These are phyloP conservation scores for Mellilla xanthometata DNA, from an alignment of 2,888 invertebrate species.

Conservation along the genomic window DNA sequence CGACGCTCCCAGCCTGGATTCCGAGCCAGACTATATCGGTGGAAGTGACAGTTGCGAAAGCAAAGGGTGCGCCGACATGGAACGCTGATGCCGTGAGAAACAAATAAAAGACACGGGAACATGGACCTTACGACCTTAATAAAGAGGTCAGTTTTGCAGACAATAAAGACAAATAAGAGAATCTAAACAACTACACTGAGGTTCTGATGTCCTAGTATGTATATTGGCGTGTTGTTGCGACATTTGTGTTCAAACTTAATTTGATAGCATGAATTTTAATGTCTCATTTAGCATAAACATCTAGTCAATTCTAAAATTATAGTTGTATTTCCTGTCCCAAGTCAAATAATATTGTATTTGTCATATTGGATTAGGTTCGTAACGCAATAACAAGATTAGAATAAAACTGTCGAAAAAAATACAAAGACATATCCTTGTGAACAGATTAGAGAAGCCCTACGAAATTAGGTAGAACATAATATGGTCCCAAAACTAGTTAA, in stretches of 20 bases:
- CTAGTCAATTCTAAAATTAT: conserved; percentile 5
- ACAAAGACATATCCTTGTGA: background rate
- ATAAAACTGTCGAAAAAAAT: background rate
- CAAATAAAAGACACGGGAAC: conserved; percentile 8
- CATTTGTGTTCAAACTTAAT: background rate
- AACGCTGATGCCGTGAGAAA: conserved; percentile 39
- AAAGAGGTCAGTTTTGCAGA: background rate
- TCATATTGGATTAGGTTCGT: background rate
- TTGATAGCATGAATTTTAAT: background rate
- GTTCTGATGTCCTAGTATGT: conserved; percentile 3
- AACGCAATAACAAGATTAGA: conserved; percentile 10
- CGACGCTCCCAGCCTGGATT: conserved; percentile 35
- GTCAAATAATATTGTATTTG: background rate
- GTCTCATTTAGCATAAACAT: background rate
- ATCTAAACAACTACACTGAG: background rate
- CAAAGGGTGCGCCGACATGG: conserved; percentile 41
- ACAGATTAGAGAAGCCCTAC: conserved; percentile 10
- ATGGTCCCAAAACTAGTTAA: conserved; percentile 1
- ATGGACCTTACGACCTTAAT: conserved; percentile 9
- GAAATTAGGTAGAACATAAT: conserved; percentile 12
- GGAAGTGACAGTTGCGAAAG: conserved; percentile 45
- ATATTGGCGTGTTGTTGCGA: too few relatives aligned
- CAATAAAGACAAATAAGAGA: background rate
- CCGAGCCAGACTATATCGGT: conserved; percentile 31
- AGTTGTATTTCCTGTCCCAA: conserved; percentile 6